A percentile compares a stretch with the other conserved stretches of the same genome.
Evolutionary conservation across 2,888 invertebrate genomes (phyloP).

Genomic region (Ectemnius cavifrons): DNA sequence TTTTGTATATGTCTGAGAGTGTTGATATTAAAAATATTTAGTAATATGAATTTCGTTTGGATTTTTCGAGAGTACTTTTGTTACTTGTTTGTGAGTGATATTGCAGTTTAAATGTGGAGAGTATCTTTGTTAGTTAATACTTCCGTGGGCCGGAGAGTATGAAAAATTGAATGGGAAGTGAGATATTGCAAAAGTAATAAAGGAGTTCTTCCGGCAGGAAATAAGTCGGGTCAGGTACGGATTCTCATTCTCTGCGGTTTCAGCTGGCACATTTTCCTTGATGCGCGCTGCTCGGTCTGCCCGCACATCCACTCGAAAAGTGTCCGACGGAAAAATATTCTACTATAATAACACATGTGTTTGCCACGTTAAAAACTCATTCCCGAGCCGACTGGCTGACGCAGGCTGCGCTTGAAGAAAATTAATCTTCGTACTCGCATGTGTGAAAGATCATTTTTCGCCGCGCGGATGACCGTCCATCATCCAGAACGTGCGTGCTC

Average conservation of each 20-base stretch:
- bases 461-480: neutral
- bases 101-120: too few species aligned
- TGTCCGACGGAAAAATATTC: neutral
- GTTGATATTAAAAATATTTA: too few species aligned
- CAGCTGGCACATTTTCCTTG: neutral
- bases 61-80: too few species aligned
- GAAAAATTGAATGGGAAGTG: too few species aligned
- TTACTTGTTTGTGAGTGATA: too few species aligned
- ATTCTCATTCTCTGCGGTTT: neutral
- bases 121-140: too few species aligned
- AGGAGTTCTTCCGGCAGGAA: too few species aligned
- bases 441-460: neutral
- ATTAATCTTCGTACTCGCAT: slow-evolving; percentile 1
- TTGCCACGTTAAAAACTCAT: slow-evolving; percentile 3
- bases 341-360: neutral
- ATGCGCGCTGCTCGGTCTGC: neutral
- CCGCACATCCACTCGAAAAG: neutral
- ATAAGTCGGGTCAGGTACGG: neutral
- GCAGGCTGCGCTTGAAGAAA: slow-evolving; percentile 1
- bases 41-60: too few species aligned
- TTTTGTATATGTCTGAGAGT: too few species aligned
- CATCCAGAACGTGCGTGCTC: neutral
- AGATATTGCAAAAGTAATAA: too few species aligned
- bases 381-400: neutral
- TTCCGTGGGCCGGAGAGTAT: too few species aligned